Evolutionary conservation across 1,140 invertebrate species (phyloP), one percentile per base, ranked within the genome.

Genomic region (Drosophila ogumai): DNA sequence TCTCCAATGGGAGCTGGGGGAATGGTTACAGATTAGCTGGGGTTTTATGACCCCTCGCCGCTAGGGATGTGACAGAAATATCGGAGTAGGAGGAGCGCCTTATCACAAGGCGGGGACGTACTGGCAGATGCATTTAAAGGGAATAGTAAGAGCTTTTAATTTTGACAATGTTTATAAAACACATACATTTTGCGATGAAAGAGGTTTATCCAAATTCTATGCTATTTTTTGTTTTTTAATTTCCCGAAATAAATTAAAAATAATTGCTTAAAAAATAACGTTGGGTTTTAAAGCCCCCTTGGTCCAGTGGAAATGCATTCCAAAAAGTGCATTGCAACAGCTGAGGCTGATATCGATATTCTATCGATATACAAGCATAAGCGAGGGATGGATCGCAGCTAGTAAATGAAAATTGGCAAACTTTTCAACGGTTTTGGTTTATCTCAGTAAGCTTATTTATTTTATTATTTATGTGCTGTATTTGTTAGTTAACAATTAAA

Each of bases 21-120:
- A 54, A 8, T 22, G 52, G 10, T 13, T 34, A 10, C 19, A 52
- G 49, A 75, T 72, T 72, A 72, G 4, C 43, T 0, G 15, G 7
- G 34, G 67, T 72, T 72, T 72, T 72, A 72, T 59, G 69, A 41
- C 44, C 65, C 12, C 52, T 15, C 22, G 9, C 3, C 7, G 34
- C 43, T 50, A 67, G 61, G 28, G 65, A 67, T 65, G 61, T n/a
- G 31, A 3, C 28, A 32, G 15, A 25, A 50, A 25, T 61, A 68
- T 68, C 44, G 28, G 8, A 28, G 7, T 15, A 25, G 17, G 6
- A 36, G 31, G 3, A 31, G 12, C 13, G 12, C 13, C 32, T 57
- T 58, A 31, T 40, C 25, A 38, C 32, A 28, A 6, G 7, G 1
- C 54, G 59, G 7, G 54, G 54, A 9, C 4, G 60, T 40, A 12